Percentiles rank a stretch among this genome's conserved stretches.
Conservation (phyloP, 2,113 vertebrate genomes). For the Columba janthina region DNA sequence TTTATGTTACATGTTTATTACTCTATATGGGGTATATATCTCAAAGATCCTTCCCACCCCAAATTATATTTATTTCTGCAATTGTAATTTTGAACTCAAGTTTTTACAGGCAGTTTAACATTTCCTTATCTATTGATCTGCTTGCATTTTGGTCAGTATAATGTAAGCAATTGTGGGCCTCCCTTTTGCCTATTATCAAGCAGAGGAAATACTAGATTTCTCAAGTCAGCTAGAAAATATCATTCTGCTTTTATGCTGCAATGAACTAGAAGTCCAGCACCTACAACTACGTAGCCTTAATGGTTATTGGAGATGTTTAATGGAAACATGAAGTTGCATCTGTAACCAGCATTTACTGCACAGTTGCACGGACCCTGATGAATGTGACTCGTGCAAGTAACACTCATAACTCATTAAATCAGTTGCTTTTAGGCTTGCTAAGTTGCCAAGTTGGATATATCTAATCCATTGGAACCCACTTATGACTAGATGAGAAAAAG, state of each 20-base stretch:
- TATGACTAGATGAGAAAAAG: background rate
- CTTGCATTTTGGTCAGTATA: background rate
- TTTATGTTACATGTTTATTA: background rate
- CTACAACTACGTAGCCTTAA: background rate
- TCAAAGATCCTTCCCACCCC: background rate
- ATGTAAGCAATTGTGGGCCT: background rate
- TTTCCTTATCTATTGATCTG: background rate
- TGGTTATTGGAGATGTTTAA: background rate
- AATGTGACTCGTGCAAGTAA: background rate
- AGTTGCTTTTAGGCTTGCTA: background rate
- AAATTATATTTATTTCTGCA: background rate
- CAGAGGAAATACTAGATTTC: background rate
- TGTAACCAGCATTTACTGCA: background rate
- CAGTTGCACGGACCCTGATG: background rate
- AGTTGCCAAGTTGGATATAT: background rate
- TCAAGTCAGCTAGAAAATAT: background rate
- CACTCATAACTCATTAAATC: background rate
- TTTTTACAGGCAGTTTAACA: background rate
- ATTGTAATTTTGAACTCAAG: background rate
- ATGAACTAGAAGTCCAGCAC: background rate
- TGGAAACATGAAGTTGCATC: background rate
- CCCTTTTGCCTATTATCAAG: background rate
- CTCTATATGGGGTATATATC: accelerated
- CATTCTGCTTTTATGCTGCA: background rate
- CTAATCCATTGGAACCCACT: background rate